These are phyloP conservation scores for Meteorus sp. DNA, from an alignment of 1,140 invertebrate species.

Conservation along the genomic window DNA sequence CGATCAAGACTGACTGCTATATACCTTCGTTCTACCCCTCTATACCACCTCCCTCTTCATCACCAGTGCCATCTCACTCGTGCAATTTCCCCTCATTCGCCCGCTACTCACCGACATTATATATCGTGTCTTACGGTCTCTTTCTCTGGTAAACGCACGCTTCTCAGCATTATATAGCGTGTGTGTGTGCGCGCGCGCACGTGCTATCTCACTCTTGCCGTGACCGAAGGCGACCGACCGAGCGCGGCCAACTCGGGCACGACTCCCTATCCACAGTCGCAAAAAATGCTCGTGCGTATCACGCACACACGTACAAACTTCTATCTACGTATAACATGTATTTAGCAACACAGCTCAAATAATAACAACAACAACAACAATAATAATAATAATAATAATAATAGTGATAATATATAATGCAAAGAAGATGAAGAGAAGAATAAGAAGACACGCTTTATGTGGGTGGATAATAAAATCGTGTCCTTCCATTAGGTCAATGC, in stretches of 20 bases:
- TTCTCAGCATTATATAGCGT: neutral
- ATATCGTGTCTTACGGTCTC: too few species aligned
- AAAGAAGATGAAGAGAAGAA: neutral
- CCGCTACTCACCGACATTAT: too few species aligned
- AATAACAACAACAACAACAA: too few species aligned
- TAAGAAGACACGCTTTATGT: neutral
- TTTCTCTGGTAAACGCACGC: too few species aligned
- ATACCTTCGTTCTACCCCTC: neutral
- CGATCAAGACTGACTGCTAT: too few species aligned
- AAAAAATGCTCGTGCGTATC: constrained; percentile 46
- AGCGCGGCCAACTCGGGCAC: constrained; percentile 44
- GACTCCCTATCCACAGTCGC: constrained; percentile 31
- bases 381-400: too few species aligned
- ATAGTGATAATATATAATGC: constrained; percentile 1
- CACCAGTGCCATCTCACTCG: neutral
- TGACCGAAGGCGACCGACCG: constrained; percentile 41
- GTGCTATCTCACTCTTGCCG: constrained; percentile 21
- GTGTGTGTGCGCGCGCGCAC: neutral
- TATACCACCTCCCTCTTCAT: neutral
- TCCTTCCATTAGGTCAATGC: too few species aligned
- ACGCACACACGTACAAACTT: constrained; percentile 34
- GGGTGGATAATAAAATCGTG: neutral
- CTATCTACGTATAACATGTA: neutral
- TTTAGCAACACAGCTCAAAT: too few species aligned
- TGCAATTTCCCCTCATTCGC: too few species aligned